These are phyloP conservation scores for Platycercus adscitus DNA, from an alignment of 2,113 vertebrate species.

Conservation along the genomic window DNA sequence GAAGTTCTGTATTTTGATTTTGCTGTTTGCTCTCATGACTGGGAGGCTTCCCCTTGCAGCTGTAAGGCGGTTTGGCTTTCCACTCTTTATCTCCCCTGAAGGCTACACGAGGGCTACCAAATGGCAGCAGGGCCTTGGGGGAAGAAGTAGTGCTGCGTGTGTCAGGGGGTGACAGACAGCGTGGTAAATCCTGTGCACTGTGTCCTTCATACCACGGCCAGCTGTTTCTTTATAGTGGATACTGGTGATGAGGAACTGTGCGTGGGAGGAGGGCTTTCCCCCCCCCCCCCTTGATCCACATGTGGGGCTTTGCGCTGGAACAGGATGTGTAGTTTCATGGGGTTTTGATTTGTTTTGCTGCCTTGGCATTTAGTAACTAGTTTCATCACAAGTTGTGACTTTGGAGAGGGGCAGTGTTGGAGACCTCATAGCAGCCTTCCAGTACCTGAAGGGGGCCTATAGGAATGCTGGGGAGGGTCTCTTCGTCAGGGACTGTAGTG, in stretches of 20 bases:
- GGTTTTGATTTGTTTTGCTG: background rate
- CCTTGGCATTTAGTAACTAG: background rate
- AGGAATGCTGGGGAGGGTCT: too few relatives aligned
- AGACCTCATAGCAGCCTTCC: too few relatives aligned
- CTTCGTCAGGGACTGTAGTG: too few relatives aligned
- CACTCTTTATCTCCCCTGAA: accelerated
- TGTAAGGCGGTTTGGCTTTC: background rate
- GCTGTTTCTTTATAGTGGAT: background rate
- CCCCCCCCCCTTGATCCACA: accelerated
- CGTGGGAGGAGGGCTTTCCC: background rate
- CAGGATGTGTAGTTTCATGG: accelerated
- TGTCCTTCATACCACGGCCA: background rate
- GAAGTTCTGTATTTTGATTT: background rate
- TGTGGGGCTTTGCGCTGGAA: background rate
- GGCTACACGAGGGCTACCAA: accelerated
- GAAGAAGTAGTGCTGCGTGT: background rate
- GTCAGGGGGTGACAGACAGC: background rate
- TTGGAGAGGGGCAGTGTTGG: background rate
- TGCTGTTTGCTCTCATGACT: accelerated
- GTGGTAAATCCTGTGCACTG: background rate
- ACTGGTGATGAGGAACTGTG: background rate
- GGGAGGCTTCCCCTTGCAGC: background rate
- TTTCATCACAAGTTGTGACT: background rate
- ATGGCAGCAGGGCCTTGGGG: background rate
- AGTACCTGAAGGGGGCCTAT: too few relatives aligned